Conservation (phyloP, 2,888 invertebrate species). For the Harpagoxenus sublaevis region DNA sequence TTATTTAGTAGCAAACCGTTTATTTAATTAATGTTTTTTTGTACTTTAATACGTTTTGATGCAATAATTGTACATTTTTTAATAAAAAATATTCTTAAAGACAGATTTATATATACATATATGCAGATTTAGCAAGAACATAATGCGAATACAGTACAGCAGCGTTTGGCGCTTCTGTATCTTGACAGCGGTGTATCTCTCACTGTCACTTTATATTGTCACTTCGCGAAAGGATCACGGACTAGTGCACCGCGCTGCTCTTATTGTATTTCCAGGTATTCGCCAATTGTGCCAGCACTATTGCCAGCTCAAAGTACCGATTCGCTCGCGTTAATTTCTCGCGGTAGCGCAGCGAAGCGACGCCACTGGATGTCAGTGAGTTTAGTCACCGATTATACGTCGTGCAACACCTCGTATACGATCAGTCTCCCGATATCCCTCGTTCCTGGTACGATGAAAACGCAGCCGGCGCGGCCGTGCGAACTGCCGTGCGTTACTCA, state of each 20-base stretch:
- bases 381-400: conserved; percentile 74
- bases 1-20: background rate
- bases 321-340: conserved; percentile 46
- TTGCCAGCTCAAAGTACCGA: conserved; percentile 11
- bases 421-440: conserved; percentile 59
- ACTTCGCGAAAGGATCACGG: conserved; percentile 14
- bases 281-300: conserved; percentile 31
- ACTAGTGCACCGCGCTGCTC: conserved; percentile 23
- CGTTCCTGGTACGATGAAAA: conserved; percentile 71
- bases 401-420: conserved; percentile 54
- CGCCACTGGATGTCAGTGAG: conserved; percentile 56
- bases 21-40: background rate
- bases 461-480: conserved; percentile 40
- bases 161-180: background rate
- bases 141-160: too few species aligned
- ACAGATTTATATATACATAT: too few species aligned
- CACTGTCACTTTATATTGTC: conserved; percentile 31
- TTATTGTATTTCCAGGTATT: conserved; percentile 46
- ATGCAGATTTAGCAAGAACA: background rate
- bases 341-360: conserved; percentile 18
- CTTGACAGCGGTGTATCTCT: background rate
- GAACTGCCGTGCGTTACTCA: conserved; percentile 64
- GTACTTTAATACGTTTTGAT: background rate
- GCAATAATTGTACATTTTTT: background rate
- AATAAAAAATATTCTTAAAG: background rate